A percentile compares a stretch with the other conserved stretches of the same genome.
Conservation (phyloP, 2,888 invertebrate genomes). For the Mystacides longicornis region DNA sequence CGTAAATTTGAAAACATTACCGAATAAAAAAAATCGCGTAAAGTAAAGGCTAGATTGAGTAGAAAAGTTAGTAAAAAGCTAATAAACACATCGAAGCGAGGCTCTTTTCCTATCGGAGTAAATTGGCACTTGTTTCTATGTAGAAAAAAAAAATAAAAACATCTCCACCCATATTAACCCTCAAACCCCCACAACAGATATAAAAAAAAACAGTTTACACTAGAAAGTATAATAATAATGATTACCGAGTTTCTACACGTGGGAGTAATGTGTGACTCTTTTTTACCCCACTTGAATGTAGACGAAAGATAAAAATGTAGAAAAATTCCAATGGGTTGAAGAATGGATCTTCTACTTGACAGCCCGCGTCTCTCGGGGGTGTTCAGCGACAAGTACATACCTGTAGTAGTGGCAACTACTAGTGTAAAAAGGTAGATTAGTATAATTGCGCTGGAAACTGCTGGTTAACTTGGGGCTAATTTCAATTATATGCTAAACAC, state of each 20-base stretch:
- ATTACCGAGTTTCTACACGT: too few species aligned
- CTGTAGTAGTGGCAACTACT: too few species aligned
- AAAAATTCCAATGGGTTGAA: too few species aligned
- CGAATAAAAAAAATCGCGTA: neutral
- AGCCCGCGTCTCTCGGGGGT: too few species aligned
- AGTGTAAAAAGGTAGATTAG: too few species aligned
- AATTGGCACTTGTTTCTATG: neutral
- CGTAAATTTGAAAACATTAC: too few species aligned
- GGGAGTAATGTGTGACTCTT: conserved; percentile 18
- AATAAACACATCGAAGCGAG: neutral
- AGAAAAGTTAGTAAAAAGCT: neutral
- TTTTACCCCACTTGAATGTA: conserved; percentile 15
- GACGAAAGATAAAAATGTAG: conserved; percentile 16
- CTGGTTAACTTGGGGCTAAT: too few species aligned
- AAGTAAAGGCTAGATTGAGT: neutral
- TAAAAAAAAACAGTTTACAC: neutral
- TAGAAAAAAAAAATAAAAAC: neutral
- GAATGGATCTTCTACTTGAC: too few species aligned
- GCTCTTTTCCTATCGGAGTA: neutral
- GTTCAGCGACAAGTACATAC: too few species aligned
- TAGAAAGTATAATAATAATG: neutral
- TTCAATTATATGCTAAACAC: too few species aligned
- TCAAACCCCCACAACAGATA: neutral
- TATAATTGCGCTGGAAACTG: too few species aligned
- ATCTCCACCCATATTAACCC: too few species aligned